These are phyloP conservation scores for Lepidocolaptes lacrymiger DNA, from an alignment of 2,797 vertebrate genomes.

Conservation along the genomic window DNA sequence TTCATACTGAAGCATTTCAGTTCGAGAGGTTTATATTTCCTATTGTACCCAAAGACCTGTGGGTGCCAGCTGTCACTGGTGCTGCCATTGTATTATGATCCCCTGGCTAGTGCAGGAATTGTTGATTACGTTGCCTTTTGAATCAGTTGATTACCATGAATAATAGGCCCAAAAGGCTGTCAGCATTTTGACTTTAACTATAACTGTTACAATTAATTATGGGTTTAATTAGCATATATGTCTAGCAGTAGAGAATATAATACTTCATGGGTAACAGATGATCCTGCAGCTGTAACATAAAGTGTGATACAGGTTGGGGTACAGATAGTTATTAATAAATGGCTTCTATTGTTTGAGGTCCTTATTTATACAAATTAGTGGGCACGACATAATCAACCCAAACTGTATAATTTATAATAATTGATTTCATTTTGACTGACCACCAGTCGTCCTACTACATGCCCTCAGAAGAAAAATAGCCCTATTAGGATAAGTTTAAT, in stretches of 20 bases:
- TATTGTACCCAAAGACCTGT: constrained; percentile 81
- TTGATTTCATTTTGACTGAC: constrained; percentile 98
- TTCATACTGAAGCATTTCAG: constrained; percentile 76
- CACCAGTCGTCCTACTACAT: constrained; percentile 78
- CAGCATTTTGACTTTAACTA: constrained; percentile 90
- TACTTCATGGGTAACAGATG: constrained; percentile 91
- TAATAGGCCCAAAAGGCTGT: constrained; percentile 88
- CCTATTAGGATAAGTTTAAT: constrained; percentile 99
- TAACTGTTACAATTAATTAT: constrained; percentile 98
- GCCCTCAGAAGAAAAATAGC: constrained; percentile 93
- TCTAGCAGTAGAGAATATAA: constrained; percentile 90
- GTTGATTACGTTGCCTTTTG: constrained; percentile 96
- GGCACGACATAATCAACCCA: constrained; percentile 93
- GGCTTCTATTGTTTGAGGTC: constrained; percentile 85
- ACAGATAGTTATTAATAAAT: constrained; percentile 99
- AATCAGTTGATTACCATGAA: constrained; percentile 91
- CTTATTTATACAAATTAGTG: constrained; percentile 98
- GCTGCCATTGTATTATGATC: constrained; percentile 81
- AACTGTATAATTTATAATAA: constrained; percentile 96
- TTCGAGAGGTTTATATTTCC: constrained; percentile 80
- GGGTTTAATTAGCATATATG: constrained; percentile 92
- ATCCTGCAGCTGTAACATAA: constrained; percentile 83
- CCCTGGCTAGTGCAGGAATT: constrained; percentile 86
- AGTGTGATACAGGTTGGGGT: constrained; percentile 78
- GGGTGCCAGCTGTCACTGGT: constrained; percentile 88